Percentiles rank a stretch among this genome's conserved stretches.
phyloP scores from a whole-genome alignment of 2,888 invertebrate species.

The Campoplex nolae region DNA sequence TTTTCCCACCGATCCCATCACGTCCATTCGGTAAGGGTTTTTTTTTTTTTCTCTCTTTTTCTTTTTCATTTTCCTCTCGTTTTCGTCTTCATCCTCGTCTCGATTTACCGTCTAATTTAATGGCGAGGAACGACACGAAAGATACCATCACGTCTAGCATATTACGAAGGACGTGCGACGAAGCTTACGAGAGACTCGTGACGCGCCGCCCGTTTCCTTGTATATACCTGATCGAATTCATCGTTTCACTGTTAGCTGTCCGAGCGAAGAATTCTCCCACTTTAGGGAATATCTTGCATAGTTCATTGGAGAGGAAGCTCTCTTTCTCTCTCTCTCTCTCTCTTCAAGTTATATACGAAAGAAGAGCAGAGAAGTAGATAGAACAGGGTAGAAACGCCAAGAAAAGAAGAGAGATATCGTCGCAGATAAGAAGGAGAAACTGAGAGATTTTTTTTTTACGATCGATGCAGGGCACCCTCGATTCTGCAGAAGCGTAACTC shows the following conservation, averaged over 20 bases:
- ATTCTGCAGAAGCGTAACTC: conserved; percentile 55
- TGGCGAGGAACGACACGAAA: conserved; percentile 41
- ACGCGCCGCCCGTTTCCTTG: conserved; percentile 24
- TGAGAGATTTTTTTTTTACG: conserved; percentile 48
- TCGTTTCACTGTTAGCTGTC: conserved; percentile 4
- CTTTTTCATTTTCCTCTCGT: conserved; percentile 4
- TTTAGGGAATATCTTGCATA: conserved; percentile 19
- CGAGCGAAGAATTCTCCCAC: conserved; percentile 27
- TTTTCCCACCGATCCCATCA: conserved; percentile 27
- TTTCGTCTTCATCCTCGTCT: conserved; percentile 2
- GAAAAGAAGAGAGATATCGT: not conserved
- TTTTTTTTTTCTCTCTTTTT: not conserved
- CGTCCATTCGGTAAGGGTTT: conserved; percentile 24
- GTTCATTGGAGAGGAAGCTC: not conserved
- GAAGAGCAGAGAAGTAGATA: not conserved
- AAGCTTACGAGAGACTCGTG: conserved; percentile 49
- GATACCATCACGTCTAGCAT: conserved; percentile 41
- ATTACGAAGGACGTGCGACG: conserved; percentile 41
- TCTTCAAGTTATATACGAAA: not conserved
- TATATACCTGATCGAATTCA: conserved; percentile 45
- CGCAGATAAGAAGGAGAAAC: conserved; percentile 15
- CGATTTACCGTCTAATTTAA: conserved; percentile 60
- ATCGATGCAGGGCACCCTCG: conserved; percentile 42
- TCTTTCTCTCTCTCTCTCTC: no score
- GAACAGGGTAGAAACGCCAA: not conserved